Evolutionary conservation across 1,140 invertebrate species (phyloP).

Genomic region (Drosophila bocki): DNA sequence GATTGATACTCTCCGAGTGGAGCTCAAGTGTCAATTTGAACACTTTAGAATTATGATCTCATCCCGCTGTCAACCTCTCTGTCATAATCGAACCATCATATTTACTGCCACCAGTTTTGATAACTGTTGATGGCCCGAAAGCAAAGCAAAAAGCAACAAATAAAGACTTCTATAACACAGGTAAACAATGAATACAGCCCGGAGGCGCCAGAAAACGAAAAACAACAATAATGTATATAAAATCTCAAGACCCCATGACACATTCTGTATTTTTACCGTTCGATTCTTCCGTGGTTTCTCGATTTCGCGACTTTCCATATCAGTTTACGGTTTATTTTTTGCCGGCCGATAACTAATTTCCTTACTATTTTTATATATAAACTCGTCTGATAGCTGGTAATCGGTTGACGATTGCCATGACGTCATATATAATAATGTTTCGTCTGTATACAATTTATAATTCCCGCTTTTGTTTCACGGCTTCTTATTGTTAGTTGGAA

Average conservation of each 20-base stretch:
- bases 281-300: slow-evolving; percentile 8
- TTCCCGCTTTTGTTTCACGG: slow-evolving; percentile 35
- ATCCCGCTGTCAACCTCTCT: slow-evolving; percentile 1
- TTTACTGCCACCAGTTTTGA: slow-evolving; percentile 26
- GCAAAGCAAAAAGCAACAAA: slow-evolving; percentile 1
- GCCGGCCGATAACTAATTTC: slow-evolving; percentile 29
- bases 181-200: slow-evolving; percentile 33
- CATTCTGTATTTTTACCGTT: slow-evolving; percentile 49
- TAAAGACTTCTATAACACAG: slow-evolving; percentile 8
- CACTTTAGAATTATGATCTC: slow-evolving; percentile 14
- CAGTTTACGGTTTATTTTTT: slow-evolving; percentile 10
- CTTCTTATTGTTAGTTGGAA: slow-evolving; percentile 8
- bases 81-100: slow-evolving; percentile 21
- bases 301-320: slow-evolving; percentile 29
- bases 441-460: not conserved
- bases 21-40: slow-evolving; percentile 3
- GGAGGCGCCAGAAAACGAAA: slow-evolving; percentile 26
- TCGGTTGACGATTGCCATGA: slow-evolving; percentile 8
- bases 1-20: slow-evolving; percentile 2
- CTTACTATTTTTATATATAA: slow-evolving; percentile 32
- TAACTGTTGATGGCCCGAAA: slow-evolving; percentile 36
- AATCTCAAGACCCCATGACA: slow-evolving; percentile 39
- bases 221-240: slow-evolving; percentile 1
- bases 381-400: slow-evolving; percentile 20
- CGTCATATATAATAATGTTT: slow-evolving; percentile 14